Evolutionary conservation across 2,888 invertebrate genomes (phyloP), one percentile per base, ranked within the genome.

Genomic region (Agrenia bidenticulata): DNA sequence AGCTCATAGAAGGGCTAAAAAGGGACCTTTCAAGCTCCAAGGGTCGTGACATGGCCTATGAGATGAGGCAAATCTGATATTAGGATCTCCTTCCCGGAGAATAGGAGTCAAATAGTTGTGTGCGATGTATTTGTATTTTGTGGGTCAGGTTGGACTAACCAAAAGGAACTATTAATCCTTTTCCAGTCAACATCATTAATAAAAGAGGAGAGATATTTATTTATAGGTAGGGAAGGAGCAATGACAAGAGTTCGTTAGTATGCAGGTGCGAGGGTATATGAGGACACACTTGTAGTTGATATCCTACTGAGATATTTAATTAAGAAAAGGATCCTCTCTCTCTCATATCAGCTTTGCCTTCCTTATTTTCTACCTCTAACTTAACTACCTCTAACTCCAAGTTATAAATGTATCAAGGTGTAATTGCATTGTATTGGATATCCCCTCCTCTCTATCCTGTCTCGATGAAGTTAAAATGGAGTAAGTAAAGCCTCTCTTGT

Each of bases 261-360:
- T 72, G 70, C 70, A 74, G 70, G 67, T 72, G 70, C 65, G 59
- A 59, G 54, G 63, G 65, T 66, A 69, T 67, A 68, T 63, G 71
- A 66, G 69, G 74, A 74, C 71, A 74, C 74, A 74, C 74, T 73
- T 74, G 72, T 65, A 69, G 67, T 63, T 59, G 73, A 72, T 69
- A 69, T 69, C 75, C 75, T 65, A 70, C 73, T 69, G 75, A 63
- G 75, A 75, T 75, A 73, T 75, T 75, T 75, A 75, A 75, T 75
- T 75, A 75, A 75, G 72, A 71, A 73, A 67, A 68, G 69, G 69
- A 73, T 73, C 69, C 66, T 69, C n/a, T n/a, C n/a, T 66, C 56
- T 45, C 59, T 63, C 50, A 64, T 59, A 23, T 32, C 57, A 21
- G 57, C 15, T 58, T 26, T 58, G 32, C 9, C 41, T 41, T 51